Evolutionary conservation across 2,888 invertebrate genomes (phyloP), one percentile per base, ranked within the genome.

Genomic region (Heteromyza rotundicornis): DNA sequence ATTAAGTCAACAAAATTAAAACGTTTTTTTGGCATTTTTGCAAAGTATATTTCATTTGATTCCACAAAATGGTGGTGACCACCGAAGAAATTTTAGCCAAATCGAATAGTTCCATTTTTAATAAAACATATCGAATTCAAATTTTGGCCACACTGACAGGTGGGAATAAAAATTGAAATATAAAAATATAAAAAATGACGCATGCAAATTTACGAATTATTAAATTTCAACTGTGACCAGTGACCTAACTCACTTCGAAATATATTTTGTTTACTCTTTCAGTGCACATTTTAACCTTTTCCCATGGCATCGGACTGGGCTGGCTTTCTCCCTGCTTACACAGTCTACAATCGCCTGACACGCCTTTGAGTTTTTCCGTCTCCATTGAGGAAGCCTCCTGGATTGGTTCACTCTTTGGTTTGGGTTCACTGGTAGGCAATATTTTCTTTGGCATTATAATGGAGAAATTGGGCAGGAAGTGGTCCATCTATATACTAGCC

Each of bases 301-400:
- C 74, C 1, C 81, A 80, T 65, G 80, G 80, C 22, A 64, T 74
- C 14, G 70, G 68, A 2, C 63, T 76, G 8, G 80, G 79, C 23
- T 80, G 80, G 80, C 50, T 77, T n/a, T 73, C 79, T 2, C 80
- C 80, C 2, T 68, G 75, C 2, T 57, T 80, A 2, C 68, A 71
- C 0, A 63, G 68, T 16, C 67, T 80, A 5, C 68, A 69, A 36
- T 77, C 76, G 2, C 67, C 63, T 0, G 19, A 65, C 2, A 69
- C 66, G 19, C 73, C 77, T 0, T 52, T 75, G 0, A 60, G 60
- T 1, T 20, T 52, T 0, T 65, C 68, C 3, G 52, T 76, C 1
- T 70, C 62, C 19, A 64, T 77, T 14, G 61, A 63, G 5, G 64
- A 79, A 56, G 62, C 68, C 2, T 79, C 79, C 24, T 79, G 76